Percentiles rank a stretch among this genome's conserved stretches.
Evolutionary conservation across 2,888 invertebrate species (phyloP).

Genomic region (Coremacera marginata): DNA sequence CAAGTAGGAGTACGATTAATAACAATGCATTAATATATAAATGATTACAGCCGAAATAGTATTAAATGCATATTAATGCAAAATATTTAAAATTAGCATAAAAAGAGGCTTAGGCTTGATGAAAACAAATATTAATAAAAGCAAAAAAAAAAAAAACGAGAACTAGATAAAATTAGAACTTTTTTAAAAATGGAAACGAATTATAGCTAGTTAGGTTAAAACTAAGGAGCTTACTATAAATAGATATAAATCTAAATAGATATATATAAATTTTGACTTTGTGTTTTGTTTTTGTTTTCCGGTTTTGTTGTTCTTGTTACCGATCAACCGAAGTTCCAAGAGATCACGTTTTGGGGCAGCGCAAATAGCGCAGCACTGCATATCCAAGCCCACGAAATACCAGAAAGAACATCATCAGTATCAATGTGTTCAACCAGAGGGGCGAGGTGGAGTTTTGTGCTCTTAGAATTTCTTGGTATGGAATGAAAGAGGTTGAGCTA

Average conservation of each 20-base stretch:
- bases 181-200: conserved; percentile 12
- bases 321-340: not conserved
- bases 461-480: conserved; percentile 76
- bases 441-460: conserved; percentile 76
- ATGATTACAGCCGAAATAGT: not conserved
- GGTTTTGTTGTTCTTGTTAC: not conserved
- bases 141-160: not conserved
- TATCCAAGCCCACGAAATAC: conserved; percentile 81
- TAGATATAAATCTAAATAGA: not conserved
- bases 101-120: not conserved
- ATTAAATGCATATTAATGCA: not conserved
- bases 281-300: conserved; percentile 22
- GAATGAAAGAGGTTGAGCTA: conserved; percentile 72
- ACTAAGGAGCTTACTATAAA: not conserved
- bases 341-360: conserved; percentile 74
- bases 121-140: conserved; percentile 4
- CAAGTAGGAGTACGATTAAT: not conserved
- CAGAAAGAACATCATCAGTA: conserved; percentile 78
- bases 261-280: not conserved
- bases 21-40: not conserved
- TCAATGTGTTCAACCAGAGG: conserved; percentile 80
- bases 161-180: not conserved
- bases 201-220: not conserved
- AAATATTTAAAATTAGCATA: not conserved
- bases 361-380: conserved; percentile 78